A percentile compares a stretch with the other conserved stretches of the same genome.
phyloP scores from a whole-genome alignment of 1,140 invertebrate species.

The Penaeus vannamei region DNA sequence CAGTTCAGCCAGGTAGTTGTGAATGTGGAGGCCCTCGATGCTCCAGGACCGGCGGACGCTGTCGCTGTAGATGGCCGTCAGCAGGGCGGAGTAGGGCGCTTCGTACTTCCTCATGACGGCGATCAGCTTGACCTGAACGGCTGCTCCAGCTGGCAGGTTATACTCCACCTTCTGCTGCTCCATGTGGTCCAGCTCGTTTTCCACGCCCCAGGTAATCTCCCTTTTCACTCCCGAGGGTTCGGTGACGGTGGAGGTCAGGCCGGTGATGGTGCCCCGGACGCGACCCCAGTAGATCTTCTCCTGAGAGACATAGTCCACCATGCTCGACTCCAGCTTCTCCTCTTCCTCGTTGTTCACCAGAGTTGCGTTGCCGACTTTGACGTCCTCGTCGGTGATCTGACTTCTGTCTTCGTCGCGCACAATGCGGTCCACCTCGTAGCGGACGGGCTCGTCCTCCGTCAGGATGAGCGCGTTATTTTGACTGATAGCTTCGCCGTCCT shows the following conservation, averaged over 20 bases:
- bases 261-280: slow-evolving; percentile 53
- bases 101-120: slow-evolving; percentile 56
- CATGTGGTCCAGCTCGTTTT: slow-evolving; percentile 31
- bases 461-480: slow-evolving; percentile 40
- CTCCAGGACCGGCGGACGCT: slow-evolving; percentile 14
- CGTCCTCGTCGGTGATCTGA: slow-evolving; percentile 1
- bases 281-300: slow-evolving; percentile 55
- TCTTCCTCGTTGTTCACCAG: slow-evolving; percentile 39
- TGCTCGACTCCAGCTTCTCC: slow-evolving; percentile 12
- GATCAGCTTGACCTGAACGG: slow-evolving; percentile 47
- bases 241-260: slow-evolving; percentile 16
- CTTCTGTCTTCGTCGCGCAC: slow-evolving; percentile 41
- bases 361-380: slow-evolving; percentile 20
- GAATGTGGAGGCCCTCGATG: slow-evolving; percentile 50
- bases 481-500: slow-evolving; percentile 12
- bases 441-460: slow-evolving; percentile 55
- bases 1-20: slow-evolving; percentile 46
- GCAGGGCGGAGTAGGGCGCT: slow-evolving; percentile 45
- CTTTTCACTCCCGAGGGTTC: slow-evolving; percentile 41
- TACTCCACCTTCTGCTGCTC: slow-evolving; percentile 47
- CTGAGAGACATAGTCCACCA: slow-evolving; percentile 32
- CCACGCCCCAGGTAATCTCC: slow-evolving; percentile 49
- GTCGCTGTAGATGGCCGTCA: slow-evolving; percentile 57
- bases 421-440: slow-evolving; percentile 52
- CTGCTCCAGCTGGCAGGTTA: slow-evolving; percentile 50